Percentiles rank a stretch among this genome's conserved stretches.
Evolutionary conservation across 2,113 vertebrate species (phyloP).

Genomic region (Pavo muticus): DNA sequence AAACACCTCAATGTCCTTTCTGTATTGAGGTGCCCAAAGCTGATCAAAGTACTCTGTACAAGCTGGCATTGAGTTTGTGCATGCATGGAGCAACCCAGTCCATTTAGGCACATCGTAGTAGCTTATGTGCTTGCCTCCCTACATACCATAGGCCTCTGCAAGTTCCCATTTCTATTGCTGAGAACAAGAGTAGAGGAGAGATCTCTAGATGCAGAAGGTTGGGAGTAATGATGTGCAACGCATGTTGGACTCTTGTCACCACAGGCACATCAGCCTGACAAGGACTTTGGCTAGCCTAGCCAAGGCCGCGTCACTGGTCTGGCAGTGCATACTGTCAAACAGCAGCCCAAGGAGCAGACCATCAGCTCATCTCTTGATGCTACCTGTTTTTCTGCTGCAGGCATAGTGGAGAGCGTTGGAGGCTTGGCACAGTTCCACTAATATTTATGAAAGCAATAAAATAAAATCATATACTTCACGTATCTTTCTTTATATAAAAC

Average conservation of each 20-base stretch:
- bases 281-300: neutral
- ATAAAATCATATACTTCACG: neutral
- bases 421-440: neutral
- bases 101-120: neutral
- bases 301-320: neutral
- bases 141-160: neutral
- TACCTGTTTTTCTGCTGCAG: neutral
- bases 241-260: neutral
- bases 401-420: accelerated
- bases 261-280: neutral
- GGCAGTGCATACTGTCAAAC: neutral
- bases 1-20: too few relatives aligned
- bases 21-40: too few relatives aligned
- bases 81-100: accelerated
- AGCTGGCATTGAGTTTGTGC: neutral
- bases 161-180: neutral
- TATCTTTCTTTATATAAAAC: neutral
- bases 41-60: too few relatives aligned
- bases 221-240: neutral
- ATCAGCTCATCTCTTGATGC: neutral
- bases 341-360: neutral
- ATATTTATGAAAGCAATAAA: neutral
- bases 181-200: neutral
- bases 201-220: neutral
- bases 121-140: neutral